Conservation (phyloP, 2,797 vertebrate genomes). For the Trachops cirrhosus region DNA sequence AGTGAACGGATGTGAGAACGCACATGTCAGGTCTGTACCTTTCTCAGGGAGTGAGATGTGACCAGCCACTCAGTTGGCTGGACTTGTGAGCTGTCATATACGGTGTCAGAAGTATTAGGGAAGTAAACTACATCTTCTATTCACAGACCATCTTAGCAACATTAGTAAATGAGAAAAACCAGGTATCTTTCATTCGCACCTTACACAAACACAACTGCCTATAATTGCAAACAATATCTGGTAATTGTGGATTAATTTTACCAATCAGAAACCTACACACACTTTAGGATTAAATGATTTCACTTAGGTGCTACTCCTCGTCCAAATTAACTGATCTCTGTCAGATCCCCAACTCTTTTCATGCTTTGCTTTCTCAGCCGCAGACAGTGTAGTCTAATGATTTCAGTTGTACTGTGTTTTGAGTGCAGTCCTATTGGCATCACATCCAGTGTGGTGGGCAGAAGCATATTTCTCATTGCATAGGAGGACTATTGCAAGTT, state of each 20-base stretch:
- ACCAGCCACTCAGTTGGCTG: neutral
- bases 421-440: neutral
- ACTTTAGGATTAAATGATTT: neutral
- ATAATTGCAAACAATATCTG: neutral
- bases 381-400: neutral
- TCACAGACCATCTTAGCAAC: neutral
- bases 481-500: neutral
- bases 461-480: conserved; percentile 12
- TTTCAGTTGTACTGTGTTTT: neutral
- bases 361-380: neutral
- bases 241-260: neutral
- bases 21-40: neutral
- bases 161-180: neutral
- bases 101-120: neutral
- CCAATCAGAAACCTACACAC: neutral
- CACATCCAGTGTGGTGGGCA: neutral
- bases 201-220: neutral
- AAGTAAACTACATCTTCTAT: neutral
- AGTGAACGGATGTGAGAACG: neutral
- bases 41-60: neutral
- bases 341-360: neutral
- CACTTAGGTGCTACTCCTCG: neutral
- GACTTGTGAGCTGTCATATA: neutral
- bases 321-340: neutral
- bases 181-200: neutral